These are phyloP conservation scores for Enteromius anoplus DNA, from an alignment of 2,797 vertebrate species.

Conservation along the genomic window DNA sequence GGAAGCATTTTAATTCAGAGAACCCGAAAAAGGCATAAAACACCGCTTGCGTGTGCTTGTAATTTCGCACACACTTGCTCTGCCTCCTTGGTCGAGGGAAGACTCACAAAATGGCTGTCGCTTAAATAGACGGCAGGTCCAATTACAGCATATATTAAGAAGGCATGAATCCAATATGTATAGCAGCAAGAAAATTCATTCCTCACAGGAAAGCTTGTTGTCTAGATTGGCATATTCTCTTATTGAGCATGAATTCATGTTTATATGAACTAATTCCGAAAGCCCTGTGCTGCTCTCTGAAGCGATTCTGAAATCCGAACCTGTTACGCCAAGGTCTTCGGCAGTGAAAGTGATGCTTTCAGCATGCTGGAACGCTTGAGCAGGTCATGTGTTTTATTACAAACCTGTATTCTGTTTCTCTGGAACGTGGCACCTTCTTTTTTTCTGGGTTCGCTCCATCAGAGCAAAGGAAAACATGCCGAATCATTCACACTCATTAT, in stretches of 20 bases:
- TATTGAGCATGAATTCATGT: conserved; percentile 30
- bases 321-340: conserved; percentile 5
- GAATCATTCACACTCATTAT: conserved; percentile 24
- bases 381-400: conserved; percentile 52
- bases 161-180: conserved; percentile 20
- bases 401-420: conserved; percentile 62
- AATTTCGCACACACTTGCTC: conserved; percentile 14
- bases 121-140: conserved; percentile 64
- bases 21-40: conserved; percentile 52
- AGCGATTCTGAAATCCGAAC: conserved; percentile 15
- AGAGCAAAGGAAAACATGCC: neutral
- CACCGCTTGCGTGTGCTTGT: conserved; percentile 47
- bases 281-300: conserved; percentile 30
- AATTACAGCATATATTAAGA: conserved; percentile 24
- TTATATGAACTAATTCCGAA: conserved; percentile 27
- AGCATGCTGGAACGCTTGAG: conserved; percentile 58
- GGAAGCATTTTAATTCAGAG: conserved; percentile 45
- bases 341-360: conserved; percentile 60
- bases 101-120: conserved; percentile 62
- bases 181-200: conserved; percentile 13
- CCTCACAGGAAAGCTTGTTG: conserved; percentile 22
- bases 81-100: conserved; percentile 2
- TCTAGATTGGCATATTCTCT: conserved; percentile 12
- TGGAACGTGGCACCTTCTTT: conserved; percentile 24
- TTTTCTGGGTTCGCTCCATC: conserved; percentile 1